Base-by-base conservation (phyloP, 2,888 invertebrate species). In the Cheiracanthium punctorium region DNA sequence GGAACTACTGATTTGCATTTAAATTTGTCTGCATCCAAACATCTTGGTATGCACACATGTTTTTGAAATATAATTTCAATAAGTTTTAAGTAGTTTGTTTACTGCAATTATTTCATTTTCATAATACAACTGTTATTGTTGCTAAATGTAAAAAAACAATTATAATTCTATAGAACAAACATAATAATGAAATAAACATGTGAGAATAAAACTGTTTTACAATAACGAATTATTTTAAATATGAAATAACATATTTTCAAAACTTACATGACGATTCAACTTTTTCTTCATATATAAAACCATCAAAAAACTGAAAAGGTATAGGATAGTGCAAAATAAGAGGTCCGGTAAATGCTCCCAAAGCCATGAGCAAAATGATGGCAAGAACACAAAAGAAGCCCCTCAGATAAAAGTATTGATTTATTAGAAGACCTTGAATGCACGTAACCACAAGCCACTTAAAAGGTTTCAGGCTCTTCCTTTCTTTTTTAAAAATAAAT, bases 261-360 rank as follows among this genome's bases (percentile, higher is more conserved):
- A n/a, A 80, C 82, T 76, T 72, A 82, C 76, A 48, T 76, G 20
- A 5, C 8, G 74, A 37, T 48, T 82, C 75, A 28, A 20, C 17
- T 43, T 82, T 80, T 80, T 86, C 85, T 75, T 86, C 85, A 80
- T 86, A 86, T 70, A 71, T 48, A 65, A 70, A 86, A 14, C 71
- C 52, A 75, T 86, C 80, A n/a, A 86, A 28, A 75, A 80, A 80
- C 10, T 86, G 80, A 8, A 86, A 48, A 28, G 85, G 85, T 41
- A 86, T 30, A 29, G 85, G 80, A 75, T 86, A 86, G 20, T 80
- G 71, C 28, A 86, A 70, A 29, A 80, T 75, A 29, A 80, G 28
- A 64, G 85, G 85, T 8, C 80, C 80, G 24, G 64, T 24, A 75
- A 64, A 86, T 33, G 80, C 71, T 70, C 75, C 75, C 85, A 86